Conservation (phyloP, 2,888 invertebrate genomes). For the Conomelus anceps region DNA sequence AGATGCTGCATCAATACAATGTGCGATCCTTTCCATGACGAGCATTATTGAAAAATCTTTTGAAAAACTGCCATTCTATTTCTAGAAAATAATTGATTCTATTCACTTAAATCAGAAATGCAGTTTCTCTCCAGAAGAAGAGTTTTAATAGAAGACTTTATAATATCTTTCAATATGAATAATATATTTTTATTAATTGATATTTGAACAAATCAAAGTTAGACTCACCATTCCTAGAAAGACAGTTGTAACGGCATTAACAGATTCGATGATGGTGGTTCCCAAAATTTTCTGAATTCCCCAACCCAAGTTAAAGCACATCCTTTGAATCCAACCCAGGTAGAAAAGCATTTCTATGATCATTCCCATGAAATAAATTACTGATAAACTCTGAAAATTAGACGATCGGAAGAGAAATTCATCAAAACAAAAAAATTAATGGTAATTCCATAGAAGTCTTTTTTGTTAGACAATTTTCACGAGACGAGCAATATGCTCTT, state of each 20-base stretch:
- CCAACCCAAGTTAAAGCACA: constrained; percentile 74
- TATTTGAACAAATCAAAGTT: neutral
- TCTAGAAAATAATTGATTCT: no score
- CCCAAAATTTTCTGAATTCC: constrained; percentile 63
- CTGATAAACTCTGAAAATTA: constrained; percentile 65
- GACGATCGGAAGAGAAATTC: neutral
- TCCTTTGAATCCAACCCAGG: constrained; percentile 79
- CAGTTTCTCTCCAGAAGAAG: no score
- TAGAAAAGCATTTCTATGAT: constrained; percentile 83
- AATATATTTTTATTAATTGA: no score
- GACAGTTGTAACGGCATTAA: constrained; percentile 87
- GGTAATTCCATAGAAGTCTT: no score
- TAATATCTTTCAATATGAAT: no score
- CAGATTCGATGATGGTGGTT: constrained; percentile 91
- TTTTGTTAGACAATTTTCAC: no score
- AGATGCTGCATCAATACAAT: no score
- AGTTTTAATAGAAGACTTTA: no score
- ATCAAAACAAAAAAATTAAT: neutral
- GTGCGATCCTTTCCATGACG: no score
- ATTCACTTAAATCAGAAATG: no score
- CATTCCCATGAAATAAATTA: constrained; percentile 91
- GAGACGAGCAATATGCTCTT: neutral
- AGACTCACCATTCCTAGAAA: constrained; percentile 81
- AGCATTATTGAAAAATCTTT: no score
- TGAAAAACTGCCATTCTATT: no score